These are phyloP conservation scores for Chamaea fasciata DNA, from an alignment of 2,113 vertebrate species.

Conservation along the genomic window DNA sequence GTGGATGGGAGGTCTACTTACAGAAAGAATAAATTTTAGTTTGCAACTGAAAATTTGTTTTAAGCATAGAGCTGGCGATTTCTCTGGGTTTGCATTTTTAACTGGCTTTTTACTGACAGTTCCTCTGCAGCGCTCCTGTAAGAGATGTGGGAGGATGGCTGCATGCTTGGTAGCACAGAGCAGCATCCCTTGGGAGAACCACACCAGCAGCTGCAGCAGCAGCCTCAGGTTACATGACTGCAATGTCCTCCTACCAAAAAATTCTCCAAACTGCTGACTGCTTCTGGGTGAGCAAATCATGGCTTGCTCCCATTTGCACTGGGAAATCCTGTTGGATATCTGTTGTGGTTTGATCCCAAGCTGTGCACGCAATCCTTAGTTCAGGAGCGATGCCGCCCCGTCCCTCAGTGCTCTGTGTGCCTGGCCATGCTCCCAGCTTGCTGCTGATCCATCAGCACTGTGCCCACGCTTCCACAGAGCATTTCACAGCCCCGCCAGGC, in stretches of 20 bases:
- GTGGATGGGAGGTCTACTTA: not conserved
- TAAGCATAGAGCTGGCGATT: not conserved
- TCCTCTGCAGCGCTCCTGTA: not conserved
- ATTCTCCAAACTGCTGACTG: fast-evolving
- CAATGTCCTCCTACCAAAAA: not conserved
- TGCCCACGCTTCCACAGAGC: not conserved
- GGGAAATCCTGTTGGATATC: not conserved
- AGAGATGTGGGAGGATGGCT: not conserved
- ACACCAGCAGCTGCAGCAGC: not conserved
- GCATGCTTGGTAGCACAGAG: not conserved
- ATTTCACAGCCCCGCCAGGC: fast-evolving
- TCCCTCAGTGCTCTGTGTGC: not conserved
- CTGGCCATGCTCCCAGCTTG: not conserved
- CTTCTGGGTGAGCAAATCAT: not conserved
- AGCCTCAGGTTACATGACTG: not conserved
- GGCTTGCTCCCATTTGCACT: not conserved
- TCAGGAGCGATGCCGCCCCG: not conserved
- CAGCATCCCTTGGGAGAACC: not conserved
- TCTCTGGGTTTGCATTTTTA: not conserved
- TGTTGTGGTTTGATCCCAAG: not conserved
- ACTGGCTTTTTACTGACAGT: not conserved
- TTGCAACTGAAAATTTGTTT: not conserved
- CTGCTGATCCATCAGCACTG: not conserved
- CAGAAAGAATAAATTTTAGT: not conserved
- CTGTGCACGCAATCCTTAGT: fast-evolving